Base-by-base conservation (phyloP, 2,888 invertebrate species). In the Liodrosophila aerea region DNA sequence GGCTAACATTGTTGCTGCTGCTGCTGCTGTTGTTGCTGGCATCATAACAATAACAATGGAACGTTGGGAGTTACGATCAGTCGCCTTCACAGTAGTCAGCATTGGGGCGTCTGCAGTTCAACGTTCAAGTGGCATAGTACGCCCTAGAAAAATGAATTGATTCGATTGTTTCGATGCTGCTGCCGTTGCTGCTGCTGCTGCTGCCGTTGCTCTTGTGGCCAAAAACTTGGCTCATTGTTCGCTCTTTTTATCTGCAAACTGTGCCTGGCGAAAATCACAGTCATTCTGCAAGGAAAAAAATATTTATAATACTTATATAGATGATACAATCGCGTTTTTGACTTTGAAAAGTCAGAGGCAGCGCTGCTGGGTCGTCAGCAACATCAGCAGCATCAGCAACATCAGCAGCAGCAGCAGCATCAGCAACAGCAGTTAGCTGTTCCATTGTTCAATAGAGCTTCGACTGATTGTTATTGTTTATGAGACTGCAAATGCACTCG, bases 51-150 rank as follows among this genome's bases (percentile, higher is more conserved):
- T 64, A 73, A 82, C 78, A 86, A 75, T 82, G 73, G 73, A 67
- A 18, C 49, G 50, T 36, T 64, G 61, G 70, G 37, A 71, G 70
- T 53, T 70, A 50, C 44, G 69, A 74, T 73, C 12, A 11, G 16
- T 76, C 72, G 84, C 73, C 77, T 74, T 81, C 74, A 87, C 87
- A 81, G 88, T 88, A 88, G 88, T 88, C 88, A 87, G 67, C 81
- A 80, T 85, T 85, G 87, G 87, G 88, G 88, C 88, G 88, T 88
- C 87, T 87, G 88, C 88, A 86, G 88, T 88, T 88, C 88, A 88
- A 88, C 87, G 88, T 87, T 88, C 88, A 88, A 88, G 88, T 88
- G 88, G 88, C 88, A 85, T 74, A 83, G 85, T 85, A 87, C 88
- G 88, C 88, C 88, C 88, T 87, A 87, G 85, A 83, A 87, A 80